Base-by-base conservation (phyloP, 2,113 vertebrate species). In the Ursus arctos region DNA sequence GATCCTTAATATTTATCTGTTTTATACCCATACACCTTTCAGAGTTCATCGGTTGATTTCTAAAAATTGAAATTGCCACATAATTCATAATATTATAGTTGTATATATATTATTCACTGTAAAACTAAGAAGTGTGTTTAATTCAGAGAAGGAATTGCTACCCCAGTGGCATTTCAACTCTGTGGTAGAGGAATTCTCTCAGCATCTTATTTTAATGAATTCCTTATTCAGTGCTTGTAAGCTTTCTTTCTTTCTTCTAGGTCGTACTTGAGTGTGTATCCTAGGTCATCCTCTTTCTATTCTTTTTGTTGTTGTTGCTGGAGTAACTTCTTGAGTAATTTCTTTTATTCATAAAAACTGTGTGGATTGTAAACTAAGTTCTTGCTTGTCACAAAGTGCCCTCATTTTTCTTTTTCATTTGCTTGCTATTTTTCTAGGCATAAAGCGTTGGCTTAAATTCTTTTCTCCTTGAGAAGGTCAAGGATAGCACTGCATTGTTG, bases 341-440 rank as follows among this genome's bases (percentile, higher is more conserved):
- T 95, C 24, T 93, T 93, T 93, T 93, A 95, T 90, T 95, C 57
- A 87, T 79, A 84, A 81, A 94, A 49, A 28, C 15, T 40, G 7
- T 95, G 61, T 89, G 47, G 40, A 51, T 43, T 91, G 57, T 94
- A 71, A 97, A 87, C 9, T 93, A 47, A 67, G 7, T 93, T 97
- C 21, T 85, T 90, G 19, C 53, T n/a, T 87, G 53, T 95, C 36
- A 77, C 36, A 10, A 72, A 92, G 4, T 83, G 19, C 40, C 19
- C 80, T 88, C 9, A 55, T 80, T 94, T 77, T 94, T 84, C 9
- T 86, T 57, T 82, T 26, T 21, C 13, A 59, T 61, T 92, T 96
- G 63, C 77, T 90, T 74, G 59, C 69, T 92, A 19, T 43, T 95
- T 96, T 96, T 76, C 33, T 82, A 91, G 33, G 14, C 24, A 79